Evolutionary conservation across 1,140 invertebrate genomes (phyloP).

Genomic region (Temnothorax longispinosus): DNA sequence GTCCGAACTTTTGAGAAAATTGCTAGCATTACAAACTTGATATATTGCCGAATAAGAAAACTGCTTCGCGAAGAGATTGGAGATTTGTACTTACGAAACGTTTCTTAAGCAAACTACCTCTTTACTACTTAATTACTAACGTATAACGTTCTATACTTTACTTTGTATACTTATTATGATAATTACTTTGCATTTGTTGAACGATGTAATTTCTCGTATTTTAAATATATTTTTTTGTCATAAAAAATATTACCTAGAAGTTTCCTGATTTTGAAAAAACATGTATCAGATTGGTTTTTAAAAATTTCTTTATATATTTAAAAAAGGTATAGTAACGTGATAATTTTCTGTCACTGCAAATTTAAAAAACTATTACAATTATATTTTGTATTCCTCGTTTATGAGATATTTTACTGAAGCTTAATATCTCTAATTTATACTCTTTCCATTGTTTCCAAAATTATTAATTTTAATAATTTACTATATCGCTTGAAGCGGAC

Average conservation of each 20-base stretch:
- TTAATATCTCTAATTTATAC: not conserved
- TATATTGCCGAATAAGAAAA: conserved; percentile 30
- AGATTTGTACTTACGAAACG: conserved; percentile 1
- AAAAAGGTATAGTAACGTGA: not conserved
- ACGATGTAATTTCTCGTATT: not conserved
- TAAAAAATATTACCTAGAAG: not conserved
- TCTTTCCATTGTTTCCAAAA: not conserved
- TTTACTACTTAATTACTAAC: not conserved
- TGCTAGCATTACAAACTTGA: conserved; percentile 40
- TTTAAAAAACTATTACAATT: not conserved
- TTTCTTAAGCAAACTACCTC: not conserved
- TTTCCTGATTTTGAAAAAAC: not conserved
- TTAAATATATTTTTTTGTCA: not conserved
- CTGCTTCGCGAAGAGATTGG: not conserved
- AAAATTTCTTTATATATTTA: not conserved
- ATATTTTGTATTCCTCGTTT: not conserved
- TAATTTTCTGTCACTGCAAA: not conserved
- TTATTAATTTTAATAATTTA: conserved; percentile 44
- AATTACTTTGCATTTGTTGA: not conserved
- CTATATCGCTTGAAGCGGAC: not conserved
- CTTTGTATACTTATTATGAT: not conserved
- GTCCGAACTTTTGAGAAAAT: conserved; percentile 46
- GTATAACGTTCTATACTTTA: not conserved
- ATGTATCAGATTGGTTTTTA: not conserved
- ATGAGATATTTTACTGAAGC: not conserved